Evolutionary conservation across 1,140 invertebrate species (phyloP).

Genomic region (Hylaeus anthracinus): DNA sequence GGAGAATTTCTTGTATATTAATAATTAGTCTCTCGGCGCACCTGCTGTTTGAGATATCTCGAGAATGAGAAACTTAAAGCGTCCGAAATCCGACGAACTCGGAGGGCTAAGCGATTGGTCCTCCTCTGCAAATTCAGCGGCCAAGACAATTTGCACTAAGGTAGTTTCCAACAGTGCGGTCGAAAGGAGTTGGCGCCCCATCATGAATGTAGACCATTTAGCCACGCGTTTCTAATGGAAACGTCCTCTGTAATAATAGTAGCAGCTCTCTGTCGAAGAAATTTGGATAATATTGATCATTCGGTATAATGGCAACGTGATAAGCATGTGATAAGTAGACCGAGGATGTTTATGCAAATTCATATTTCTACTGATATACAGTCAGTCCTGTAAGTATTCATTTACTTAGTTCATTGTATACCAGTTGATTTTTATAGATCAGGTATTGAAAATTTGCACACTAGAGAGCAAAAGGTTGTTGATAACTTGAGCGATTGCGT

Average conservation of each 20-base stretch:
- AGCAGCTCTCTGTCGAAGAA: background rate
- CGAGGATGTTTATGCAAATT: no score
- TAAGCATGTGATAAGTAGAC: no score
- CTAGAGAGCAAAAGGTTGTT: no score
- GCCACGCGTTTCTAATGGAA: background rate
- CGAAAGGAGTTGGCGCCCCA: background rate
- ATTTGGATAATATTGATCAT: background rate
- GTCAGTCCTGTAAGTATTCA: no score
- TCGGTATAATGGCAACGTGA: no score
- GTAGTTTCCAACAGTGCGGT: constrained; percentile 8
- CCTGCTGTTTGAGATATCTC: background rate
- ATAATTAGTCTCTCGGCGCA: background rate
- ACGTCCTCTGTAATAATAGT: background rate
- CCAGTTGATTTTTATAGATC: no score
- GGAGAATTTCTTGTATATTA: background rate
- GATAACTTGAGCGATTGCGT: no score
- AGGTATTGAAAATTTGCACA: no score
- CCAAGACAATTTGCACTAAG: background rate
- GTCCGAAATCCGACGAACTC: background rate
- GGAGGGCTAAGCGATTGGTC: background rate
- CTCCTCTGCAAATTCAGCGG: background rate
- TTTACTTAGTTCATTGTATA: no score
- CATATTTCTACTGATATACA: no score
- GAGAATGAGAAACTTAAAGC: background rate
- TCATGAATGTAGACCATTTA: background rate